These are phyloP conservation scores for Patella depressa DNA, from an alignment of 2,888 invertebrate genomes.

Conservation along the genomic window DNA sequence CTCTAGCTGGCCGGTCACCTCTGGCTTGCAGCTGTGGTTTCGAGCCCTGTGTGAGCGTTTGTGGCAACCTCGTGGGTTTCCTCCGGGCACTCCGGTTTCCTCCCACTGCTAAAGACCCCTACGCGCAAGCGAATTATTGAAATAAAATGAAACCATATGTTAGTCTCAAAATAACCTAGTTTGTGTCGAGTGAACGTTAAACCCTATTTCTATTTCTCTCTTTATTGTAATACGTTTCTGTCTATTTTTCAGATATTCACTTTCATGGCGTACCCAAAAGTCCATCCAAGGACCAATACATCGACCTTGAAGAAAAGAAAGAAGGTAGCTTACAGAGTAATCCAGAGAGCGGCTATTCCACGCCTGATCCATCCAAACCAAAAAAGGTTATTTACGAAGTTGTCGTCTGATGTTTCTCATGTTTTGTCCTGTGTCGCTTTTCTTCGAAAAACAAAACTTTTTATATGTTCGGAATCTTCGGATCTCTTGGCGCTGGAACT, in stretches of 20 bases:
- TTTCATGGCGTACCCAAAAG: conserved; percentile 47
- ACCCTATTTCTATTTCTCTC: too few relatives aligned
- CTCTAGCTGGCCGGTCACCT: too few relatives aligned
- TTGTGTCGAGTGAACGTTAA: too few relatives aligned
- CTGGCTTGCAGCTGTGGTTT: too few relatives aligned
- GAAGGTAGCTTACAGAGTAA: conserved; percentile 47
- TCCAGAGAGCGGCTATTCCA: conserved; percentile 60
- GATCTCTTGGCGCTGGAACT: conserved; percentile 15
- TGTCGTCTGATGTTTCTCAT: conserved; percentile 56
- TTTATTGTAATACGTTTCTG: neutral
- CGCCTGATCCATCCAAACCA: conserved; percentile 60
- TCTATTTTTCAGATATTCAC: conserved; percentile 39
- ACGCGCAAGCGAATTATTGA: too few relatives aligned
- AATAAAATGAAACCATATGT: too few relatives aligned
- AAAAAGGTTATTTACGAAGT: conserved; percentile 70
- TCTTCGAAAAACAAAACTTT: conserved; percentile 2
- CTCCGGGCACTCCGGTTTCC: too few relatives aligned
- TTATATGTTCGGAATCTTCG: neutral
- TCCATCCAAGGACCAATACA: conserved; percentile 55
- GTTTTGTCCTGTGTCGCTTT: conserved; percentile 12
- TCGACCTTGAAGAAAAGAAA: conserved; percentile 45
- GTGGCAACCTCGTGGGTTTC: too few relatives aligned
- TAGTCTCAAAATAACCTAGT: too few relatives aligned
- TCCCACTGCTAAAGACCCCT: too few relatives aligned
- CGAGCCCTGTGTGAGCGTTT: too few relatives aligned